A percentile compares a stretch with the other conserved stretches of the same genome.
Evolutionary conservation across 2,888 invertebrate genomes (phyloP).

Genomic region (Apeira syringaria): DNA sequence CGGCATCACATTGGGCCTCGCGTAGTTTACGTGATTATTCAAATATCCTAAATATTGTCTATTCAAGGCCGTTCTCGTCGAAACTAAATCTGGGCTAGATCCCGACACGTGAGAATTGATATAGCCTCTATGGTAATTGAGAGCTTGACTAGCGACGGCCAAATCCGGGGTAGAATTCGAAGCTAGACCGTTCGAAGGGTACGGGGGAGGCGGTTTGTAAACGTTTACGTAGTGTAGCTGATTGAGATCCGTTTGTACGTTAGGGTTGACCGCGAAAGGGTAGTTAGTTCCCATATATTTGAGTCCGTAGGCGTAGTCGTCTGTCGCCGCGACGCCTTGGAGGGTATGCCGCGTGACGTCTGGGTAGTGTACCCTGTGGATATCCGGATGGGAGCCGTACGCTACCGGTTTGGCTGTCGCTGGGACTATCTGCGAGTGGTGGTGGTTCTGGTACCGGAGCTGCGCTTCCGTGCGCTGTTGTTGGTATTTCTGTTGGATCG

Average conservation of each 20-base stretch:
- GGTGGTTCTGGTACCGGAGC: slow-evolving; percentile 66
- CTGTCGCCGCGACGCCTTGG: slow-evolving; percentile 42
- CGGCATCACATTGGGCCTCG: slow-evolving; percentile 55
- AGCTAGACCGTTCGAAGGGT: slow-evolving; percentile 89
- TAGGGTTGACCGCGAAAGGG: slow-evolving; percentile 68
- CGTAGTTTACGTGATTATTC: slow-evolving; percentile 62
- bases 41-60: slow-evolving; percentile 70
- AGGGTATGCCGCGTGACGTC: slow-evolving; percentile 85
- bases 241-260: slow-evolving; percentile 67
- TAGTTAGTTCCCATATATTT: slow-evolving; percentile 65
- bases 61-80: slow-evolving; percentile 86
- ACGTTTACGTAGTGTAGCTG: slow-evolving; percentile 86
- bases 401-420: slow-evolving; percentile 53
- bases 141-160: slow-evolving; percentile 87
- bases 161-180: slow-evolving; percentile 94
- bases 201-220: slow-evolving; percentile 93
- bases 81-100: slow-evolving; percentile 91
- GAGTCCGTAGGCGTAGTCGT: slow-evolving; percentile 64
- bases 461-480: slow-evolving; percentile 69
- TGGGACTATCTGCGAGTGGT: slow-evolving; percentile 49
- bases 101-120: slow-evolving; percentile 86
- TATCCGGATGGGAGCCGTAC: slow-evolving; percentile 90
- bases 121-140: slow-evolving; percentile 72
- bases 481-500: slow-evolving; percentile 93
- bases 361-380: slow-evolving; percentile 86